phyloP scores from a whole-genome alignment of 2,888 invertebrate species.

The Amitus sp. region DNA sequence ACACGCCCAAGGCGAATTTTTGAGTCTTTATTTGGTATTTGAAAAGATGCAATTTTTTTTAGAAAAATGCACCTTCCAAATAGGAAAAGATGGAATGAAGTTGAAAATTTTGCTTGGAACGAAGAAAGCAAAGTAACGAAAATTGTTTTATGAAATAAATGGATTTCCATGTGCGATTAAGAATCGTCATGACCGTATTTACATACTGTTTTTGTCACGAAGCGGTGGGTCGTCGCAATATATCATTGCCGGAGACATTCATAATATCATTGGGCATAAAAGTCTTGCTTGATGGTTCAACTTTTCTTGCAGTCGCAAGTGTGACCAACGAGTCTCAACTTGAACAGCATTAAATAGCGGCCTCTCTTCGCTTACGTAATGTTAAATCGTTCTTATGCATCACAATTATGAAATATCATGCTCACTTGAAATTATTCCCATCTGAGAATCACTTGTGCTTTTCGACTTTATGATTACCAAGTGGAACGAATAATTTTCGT shows the following conservation, averaged over 20 bases:
- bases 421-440: constrained; percentile 24
- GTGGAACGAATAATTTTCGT: not conserved
- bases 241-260: constrained; percentile 27
- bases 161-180: not conserved
- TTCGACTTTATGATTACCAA: not conserved
- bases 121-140: no score
- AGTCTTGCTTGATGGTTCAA: constrained; percentile 11
- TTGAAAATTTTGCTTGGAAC: no score
- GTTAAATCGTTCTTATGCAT: constrained; percentile 17
- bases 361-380: constrained; percentile 19
- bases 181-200: constrained; percentile 15
- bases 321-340: constrained; percentile 5
- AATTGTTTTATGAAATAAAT: not conserved
- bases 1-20: no score
- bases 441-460: not conserved
- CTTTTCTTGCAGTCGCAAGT: constrained; percentile 16
- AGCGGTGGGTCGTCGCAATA: constrained; percentile 19
- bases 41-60: no score
- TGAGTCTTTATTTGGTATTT: no score
- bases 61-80: no score
- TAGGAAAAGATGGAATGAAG: no score
- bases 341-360: not conserved
- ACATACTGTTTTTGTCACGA: constrained; percentile 27
- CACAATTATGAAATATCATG: constrained; percentile 31
- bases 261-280: constrained; percentile 30